Conservation (phyloP, 35 echinoderm and acorn worm genomes). For the Ophioderma brevispina region DNA sequence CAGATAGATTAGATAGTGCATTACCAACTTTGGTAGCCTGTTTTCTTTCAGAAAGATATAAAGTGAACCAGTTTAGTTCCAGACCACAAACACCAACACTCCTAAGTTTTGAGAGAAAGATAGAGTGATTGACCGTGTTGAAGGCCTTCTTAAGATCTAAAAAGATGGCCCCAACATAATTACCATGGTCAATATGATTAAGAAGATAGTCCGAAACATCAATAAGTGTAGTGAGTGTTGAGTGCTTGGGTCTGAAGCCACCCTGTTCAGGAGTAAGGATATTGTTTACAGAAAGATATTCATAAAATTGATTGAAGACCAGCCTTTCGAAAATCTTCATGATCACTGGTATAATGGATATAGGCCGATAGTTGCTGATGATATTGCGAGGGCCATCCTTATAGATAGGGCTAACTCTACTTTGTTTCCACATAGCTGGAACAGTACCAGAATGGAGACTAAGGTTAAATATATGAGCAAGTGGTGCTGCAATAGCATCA, state of each 20-base stretch:
- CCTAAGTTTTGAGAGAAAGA: neutral
- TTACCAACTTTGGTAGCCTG: conserved; percentile 24
- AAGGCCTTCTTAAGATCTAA: conserved; percentile 27
- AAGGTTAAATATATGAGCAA: conserved; percentile 18
- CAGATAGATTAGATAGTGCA: neutral
- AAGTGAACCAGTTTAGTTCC: conserved; percentile 15
- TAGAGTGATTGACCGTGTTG: conserved; percentile 14
- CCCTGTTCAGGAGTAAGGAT: neutral
- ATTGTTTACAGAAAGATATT: conserved; percentile 8
- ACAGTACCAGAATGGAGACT: neutral
- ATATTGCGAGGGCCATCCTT: conserved; percentile 2
- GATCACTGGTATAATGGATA: conserved; percentile 3
- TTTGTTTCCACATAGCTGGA: neutral
- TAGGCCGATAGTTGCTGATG: conserved; percentile 21
- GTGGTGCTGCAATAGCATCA: neutral
- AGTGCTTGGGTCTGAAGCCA: conserved; percentile 17
- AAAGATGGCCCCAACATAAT: conserved; percentile 21
- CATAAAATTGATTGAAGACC: conserved; percentile 27
- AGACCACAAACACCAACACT: neutral
- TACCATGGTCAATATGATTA: conserved; percentile 2
- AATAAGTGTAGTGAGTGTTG: conserved; percentile 14
- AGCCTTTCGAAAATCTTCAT: conserved; percentile 28
- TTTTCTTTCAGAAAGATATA: conserved; percentile 2
- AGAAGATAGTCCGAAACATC: neutral
- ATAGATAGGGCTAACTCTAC: conserved; percentile 6